Evolutionary conservation across 2,888 invertebrate genomes (phyloP).

Genomic region (Atherix ibis): DNA sequence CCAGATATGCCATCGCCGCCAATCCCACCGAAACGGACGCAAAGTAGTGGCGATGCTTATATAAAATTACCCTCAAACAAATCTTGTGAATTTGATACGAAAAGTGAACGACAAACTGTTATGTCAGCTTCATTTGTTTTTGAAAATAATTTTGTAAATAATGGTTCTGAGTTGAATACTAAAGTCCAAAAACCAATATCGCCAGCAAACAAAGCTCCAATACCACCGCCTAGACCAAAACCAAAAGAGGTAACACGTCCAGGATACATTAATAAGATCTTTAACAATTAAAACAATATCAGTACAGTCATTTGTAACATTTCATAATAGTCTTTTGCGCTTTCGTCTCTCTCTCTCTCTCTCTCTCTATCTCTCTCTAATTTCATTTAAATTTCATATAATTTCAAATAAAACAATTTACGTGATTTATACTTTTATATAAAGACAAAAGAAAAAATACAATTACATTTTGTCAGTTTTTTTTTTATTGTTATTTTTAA

Average conservation of each 20-base stretch:
- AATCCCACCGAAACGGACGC: constrained; percentile 22
- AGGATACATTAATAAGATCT: too few relatives aligned
- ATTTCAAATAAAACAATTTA: too few relatives aligned
- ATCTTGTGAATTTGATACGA: constrained; percentile 5
- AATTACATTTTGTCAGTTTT: too few relatives aligned
- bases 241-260: constrained; percentile 11
- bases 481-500: too few relatives aligned
- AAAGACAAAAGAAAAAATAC: too few relatives aligned
- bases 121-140: constrained; percentile 4
- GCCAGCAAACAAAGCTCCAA: constrained; percentile 21
- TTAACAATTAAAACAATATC: not conserved
- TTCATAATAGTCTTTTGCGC: not conserved
- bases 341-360: not conserved
- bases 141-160: constrained; percentile 11
- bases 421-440: too few relatives aligned
- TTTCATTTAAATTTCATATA: constrained; percentile 1
- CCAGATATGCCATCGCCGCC: constrained; percentile 31
- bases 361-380: not conserved
- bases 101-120: not conserved
- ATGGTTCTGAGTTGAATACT: constrained; percentile 15
- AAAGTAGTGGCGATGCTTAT: constrained; percentile 5
- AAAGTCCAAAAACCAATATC: constrained; percentile 16
- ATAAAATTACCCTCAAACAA: constrained; percentile 12
- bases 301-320: not conserved
- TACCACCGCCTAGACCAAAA: constrained; percentile 18